A percentile compares a stretch with the other conserved stretches of the same genome.
phyloP scores from a whole-genome alignment of 2,113 vertebrate genomes.

The Acanthisitta chloris region DNA sequence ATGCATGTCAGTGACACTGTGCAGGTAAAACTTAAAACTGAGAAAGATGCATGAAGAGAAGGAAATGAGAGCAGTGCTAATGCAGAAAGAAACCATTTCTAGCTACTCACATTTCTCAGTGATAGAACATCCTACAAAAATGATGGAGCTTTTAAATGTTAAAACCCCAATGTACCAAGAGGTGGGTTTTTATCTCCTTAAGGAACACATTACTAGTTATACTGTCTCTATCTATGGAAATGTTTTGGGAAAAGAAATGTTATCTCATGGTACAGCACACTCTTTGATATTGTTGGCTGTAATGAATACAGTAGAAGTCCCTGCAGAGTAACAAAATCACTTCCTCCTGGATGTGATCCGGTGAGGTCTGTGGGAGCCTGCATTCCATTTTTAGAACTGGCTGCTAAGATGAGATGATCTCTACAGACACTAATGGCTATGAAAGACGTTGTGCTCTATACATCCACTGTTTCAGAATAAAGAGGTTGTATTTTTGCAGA shows the following conservation, averaged over 20 bases:
- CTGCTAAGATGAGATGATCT: conserved; percentile 7
- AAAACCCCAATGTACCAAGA: not conserved
- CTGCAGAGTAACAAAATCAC: conserved; percentile 44
- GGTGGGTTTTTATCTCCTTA: not conserved
- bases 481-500: not conserved
- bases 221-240: not conserved
- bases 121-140: not conserved
- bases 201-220: not conserved
- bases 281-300: not conserved
- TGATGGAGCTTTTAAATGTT: not conserved
- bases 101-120: not conserved
- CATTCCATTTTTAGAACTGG: conserved; percentile 26
- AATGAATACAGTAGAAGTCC: conserved; percentile 48
- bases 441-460: not conserved
- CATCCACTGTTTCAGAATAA: not conserved
- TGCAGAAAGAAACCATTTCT: not conserved
- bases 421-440: not conserved
- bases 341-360: conserved; percentile 33
- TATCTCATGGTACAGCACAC: not conserved
- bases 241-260: not conserved
- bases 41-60: not conserved
- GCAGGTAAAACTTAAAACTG: not conserved
- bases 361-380: not conserved
- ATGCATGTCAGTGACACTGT: not conserved
- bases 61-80: not conserved